Evolutionary conservation across 2,797 vertebrate genomes (phyloP).

Genomic region (Brachyrhaphis roseni): DNA sequence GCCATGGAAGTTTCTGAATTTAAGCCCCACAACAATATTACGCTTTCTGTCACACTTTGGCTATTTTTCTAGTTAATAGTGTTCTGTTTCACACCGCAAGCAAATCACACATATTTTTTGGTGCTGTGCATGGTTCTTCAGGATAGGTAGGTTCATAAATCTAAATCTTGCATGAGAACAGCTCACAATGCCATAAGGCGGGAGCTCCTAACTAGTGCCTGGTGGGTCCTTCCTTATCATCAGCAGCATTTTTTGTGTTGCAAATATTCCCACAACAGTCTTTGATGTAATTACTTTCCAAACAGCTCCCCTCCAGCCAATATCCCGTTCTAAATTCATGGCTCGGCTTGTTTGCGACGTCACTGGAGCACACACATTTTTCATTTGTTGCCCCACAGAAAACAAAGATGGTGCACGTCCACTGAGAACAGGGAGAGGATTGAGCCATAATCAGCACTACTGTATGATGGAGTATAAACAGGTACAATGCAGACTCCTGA

Average conservation of each 20-base stretch:
- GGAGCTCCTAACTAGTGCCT: constrained; percentile 75
- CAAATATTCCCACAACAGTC: constrained; percentile 80
- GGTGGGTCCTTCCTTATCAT: constrained; percentile 76
- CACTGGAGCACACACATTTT: constrained; percentile 68
- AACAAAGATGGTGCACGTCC: constrained; percentile 38
- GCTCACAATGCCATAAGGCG: constrained; percentile 68
- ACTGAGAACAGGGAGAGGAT: constrained; percentile 26
- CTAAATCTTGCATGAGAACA: constrained; percentile 67
- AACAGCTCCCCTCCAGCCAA: constrained; percentile 78
- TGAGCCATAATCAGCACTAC: constrained; percentile 12
- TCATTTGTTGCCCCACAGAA: constrained; percentile 59
- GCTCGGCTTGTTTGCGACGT: constrained; percentile 71
- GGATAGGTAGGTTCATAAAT: constrained; percentile 60
- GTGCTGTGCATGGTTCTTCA: constrained; percentile 18
- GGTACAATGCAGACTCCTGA: constrained; percentile 7
- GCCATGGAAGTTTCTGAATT: constrained; percentile 2
- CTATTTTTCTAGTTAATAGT: constrained; percentile 1
- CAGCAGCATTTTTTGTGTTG: constrained; percentile 74
- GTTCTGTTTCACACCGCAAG: constrained; percentile 15
- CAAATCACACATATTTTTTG: constrained; percentile 32
- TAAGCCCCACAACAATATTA: background rate
- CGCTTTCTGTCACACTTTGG: background rate
- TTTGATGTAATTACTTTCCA: constrained; percentile 85
- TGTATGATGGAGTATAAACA: constrained; percentile 17
- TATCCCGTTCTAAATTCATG: constrained; percentile 78